A percentile compares a stretch with the other conserved stretches of the same genome.
These are phyloP conservation scores for Lepisosteus oculatus DNA, from an alignment of 2,113 vertebrate genomes.

Conservation along the genomic window DNA sequence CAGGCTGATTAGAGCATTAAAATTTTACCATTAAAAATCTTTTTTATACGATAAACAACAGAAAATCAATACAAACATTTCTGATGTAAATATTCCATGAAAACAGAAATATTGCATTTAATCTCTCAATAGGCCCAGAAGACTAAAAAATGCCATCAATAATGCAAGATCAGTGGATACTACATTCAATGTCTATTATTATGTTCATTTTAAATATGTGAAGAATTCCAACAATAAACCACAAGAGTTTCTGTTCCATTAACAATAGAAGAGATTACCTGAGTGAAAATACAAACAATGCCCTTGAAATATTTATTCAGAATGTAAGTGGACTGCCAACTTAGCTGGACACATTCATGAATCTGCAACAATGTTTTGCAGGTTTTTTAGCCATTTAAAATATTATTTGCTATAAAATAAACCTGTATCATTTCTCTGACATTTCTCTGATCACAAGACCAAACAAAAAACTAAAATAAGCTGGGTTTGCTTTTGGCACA, in stretches of 20 bases:
- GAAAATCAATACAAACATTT: slow-evolving; percentile 43
- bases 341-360: slow-evolving; percentile 26
- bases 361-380: slow-evolving; percentile 29
- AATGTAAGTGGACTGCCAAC: slow-evolving; percentile 21
- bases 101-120: slow-evolving; percentile 52
- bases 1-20: slow-evolving; percentile 42
- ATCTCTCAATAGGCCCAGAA: slow-evolving; percentile 43
- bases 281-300: slow-evolving; percentile 38
- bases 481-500: neutral
- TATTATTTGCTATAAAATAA: neutral
- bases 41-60: slow-evolving; percentile 36
- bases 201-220: slow-evolving; percentile 43
- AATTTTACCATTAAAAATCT: slow-evolving; percentile 38
- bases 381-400: slow-evolving; percentile 12
- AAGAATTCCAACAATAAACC: slow-evolving; percentile 31
- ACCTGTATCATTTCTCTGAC: neutral
- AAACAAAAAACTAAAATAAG: slow-evolving; percentile 38
- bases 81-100: slow-evolving; percentile 50
- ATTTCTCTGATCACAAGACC: slow-evolving; percentile 37
- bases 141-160: slow-evolving; percentile 46
- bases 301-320: slow-evolving; percentile 43
- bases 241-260: slow-evolving; percentile 32
- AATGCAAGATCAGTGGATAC: slow-evolving; percentile 39
- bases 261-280: slow-evolving; percentile 36
- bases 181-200: slow-evolving; percentile 44